Base-by-base conservation (phyloP, 1,140 invertebrate genomes). In the Philotrypesis tridentata region DNA sequence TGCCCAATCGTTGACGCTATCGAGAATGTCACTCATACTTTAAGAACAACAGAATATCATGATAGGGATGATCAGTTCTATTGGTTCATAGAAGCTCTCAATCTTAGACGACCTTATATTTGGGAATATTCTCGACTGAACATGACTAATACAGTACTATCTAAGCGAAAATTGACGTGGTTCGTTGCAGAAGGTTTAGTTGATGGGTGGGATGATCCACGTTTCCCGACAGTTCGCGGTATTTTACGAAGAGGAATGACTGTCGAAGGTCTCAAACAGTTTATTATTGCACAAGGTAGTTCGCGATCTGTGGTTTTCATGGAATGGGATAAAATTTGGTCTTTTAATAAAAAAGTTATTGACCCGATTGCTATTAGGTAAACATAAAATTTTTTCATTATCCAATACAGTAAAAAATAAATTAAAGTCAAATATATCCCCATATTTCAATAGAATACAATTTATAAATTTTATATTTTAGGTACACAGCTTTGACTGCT, bases 241-340 rank as follows among this genome's bases (percentile, higher is more conserved):
- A 96, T 99, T 83, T 92, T 99, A 17, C 93, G 99, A 48, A 94
- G 97, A 86, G 99, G 99, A 55, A 96, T 99, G 96, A 99, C 98
- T 0, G 97, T 99, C 21, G 97, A 99, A 89, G 99, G 97, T 1
- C 92, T 99, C 9, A 97, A 98, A 86, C 97, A 99, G 92, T 99
- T 99, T 88, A 99, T 99, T 85, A 95, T 98, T 55, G 97, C 98
- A n/a, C 99, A 99, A 93, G 99, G 99, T 70, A 99, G 98, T 65
- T 99, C 98, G 29, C 94, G 96, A 85, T 97, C 98, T 12, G 98
- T 99, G 5, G 98, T 99, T 2, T 98, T 98, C 88, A 99, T 99
- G 99, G 98, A 99, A 89, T 99, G 99, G 99, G 99, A 99, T 90
- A 99, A 99, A 92, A 99, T 99, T 84, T 99, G 99, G 99, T 95